Evolutionary conservation across 53 echinoderm and acorn worm genomes (phyloP), one percentile per base, ranked within the genome.

Genomic region (Zoroaster sp.): DNA sequence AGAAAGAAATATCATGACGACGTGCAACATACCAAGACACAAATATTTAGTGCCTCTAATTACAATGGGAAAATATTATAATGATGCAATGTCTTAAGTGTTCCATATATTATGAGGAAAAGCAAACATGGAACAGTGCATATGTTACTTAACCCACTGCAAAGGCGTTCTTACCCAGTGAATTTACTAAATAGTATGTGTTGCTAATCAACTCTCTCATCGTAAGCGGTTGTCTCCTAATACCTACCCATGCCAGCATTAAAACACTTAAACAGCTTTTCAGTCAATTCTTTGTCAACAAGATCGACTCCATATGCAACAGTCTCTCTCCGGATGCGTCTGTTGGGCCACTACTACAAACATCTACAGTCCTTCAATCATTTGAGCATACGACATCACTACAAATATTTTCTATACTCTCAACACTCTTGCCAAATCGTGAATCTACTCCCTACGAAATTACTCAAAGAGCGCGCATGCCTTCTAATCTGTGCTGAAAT

Each of bases 381-480:
- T 17, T 70, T 70, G 70, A 32, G 4, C 70, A 15, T 70, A 35
- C 36, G 14, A 49, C 49, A 15, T 49, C 15, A 49, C 14, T 15
- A 18, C 14, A 49, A 14, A 49, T 49, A 32, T 1, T 9, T 32
- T 33, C 34, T 35, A 34, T 3, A 32, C 2, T 34, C 6, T 4
- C 9, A 32, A 14, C 79, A 45, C 70, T 17, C 72, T 44, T 23
- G 49, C 46, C 17, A 69, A 86, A 73, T 87, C 87, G 30, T 73
- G 87, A 37, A 87, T 87, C 87, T 74, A 1, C 31, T 87, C 5
- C 87, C 73, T 11, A 86, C 87, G 12, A 72, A 71, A 17, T 37
- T 87, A 4, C 74, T 87, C n/a, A 87, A 87, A 25, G 23, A 74
- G 33, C 73, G 73, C 73, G 18, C 52, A 8, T n/a, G 30, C 71